These are phyloP conservation scores for Laothoe populi DNA, from an alignment of 2,888 invertebrate species.

Conservation along the genomic window DNA sequence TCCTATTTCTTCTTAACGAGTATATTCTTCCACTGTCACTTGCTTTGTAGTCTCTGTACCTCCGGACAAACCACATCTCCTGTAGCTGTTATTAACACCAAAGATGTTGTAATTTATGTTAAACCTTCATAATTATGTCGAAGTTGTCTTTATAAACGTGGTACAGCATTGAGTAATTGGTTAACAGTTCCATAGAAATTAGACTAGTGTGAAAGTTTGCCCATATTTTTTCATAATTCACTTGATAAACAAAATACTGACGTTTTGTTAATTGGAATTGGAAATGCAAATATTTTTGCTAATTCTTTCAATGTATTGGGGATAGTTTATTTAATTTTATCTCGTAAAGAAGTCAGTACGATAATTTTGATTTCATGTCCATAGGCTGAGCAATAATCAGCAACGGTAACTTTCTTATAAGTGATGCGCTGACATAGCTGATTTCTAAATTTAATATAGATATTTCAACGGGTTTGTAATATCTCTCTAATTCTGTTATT, in stretches of 20 bases:
- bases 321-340: background rate
- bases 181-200: background rate
- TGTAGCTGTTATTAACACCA: conserved; percentile 25
- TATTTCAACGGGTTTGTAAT: no score
- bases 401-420: background rate
- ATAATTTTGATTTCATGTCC: background rate
- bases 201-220: background rate
- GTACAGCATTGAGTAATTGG: background rate
- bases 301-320: no score
- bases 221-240: background rate
- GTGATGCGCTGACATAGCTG: background rate
- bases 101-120: conserved; percentile 24
- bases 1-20: background rate
- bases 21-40: background rate
- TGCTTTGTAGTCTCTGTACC: conserved; percentile 19
- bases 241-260: no score
- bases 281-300: no score
- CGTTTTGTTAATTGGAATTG: no score
- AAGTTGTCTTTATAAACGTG: conserved; percentile 20
- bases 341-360: no score
- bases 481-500: background rate
- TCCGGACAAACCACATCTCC: conserved; percentile 20
- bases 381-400: background rate
- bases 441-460: background rate
- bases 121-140: background rate